Evolutionary conservation across 1,140 invertebrate species (phyloP), one percentile per base, ranked within the genome.

Genomic region (Rhagoletis zephyria): DNA sequence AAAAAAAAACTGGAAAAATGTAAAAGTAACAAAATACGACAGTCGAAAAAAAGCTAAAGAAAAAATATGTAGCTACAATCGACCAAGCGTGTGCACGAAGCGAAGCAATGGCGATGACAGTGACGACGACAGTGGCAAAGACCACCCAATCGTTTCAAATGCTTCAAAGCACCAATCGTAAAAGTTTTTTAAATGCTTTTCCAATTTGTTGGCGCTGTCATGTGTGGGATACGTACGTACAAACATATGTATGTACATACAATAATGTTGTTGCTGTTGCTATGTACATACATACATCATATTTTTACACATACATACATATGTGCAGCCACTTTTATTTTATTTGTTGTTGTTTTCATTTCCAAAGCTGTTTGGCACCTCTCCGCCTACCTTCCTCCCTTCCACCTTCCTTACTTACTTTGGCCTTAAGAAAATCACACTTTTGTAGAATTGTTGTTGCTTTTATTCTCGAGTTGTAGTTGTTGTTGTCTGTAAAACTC

Each of bases 161-260:
- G 60, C 85, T 63, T 63, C 85, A 85, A 85, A 85, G 85, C 85
- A 63, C 85, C 85, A 85, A 85, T 85, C 85, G 85, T 85, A 85
- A 85, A 48, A 56, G 74, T 81, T 85, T 63, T 85, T 85, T 85
- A 85, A 85, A 85, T 85, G 85, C 14, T 63, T 85, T 85, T 85
- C 59, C 85, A 85, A 85, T 85, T 85, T 85, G 56, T 85, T n/a
- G 74, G 48, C 19, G 10, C 48, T 81, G 48, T 7, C 48, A 56
- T 56, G n/a, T 77, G 70, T 77, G 45, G 7, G 16, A 81, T 81
- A 81, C 56, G 48, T 6, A 30, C 30, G 30, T 30, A 30, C 30
- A 30, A 0, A 30, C 30, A 30, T 30, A 30, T 30, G 30, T 30
- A 30, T 30, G 30, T 30, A 30, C 30, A 30, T 30, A 30, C 30